Conservation (phyloP, 2,888 invertebrate genomes). For the Campoplex nolae region DNA sequence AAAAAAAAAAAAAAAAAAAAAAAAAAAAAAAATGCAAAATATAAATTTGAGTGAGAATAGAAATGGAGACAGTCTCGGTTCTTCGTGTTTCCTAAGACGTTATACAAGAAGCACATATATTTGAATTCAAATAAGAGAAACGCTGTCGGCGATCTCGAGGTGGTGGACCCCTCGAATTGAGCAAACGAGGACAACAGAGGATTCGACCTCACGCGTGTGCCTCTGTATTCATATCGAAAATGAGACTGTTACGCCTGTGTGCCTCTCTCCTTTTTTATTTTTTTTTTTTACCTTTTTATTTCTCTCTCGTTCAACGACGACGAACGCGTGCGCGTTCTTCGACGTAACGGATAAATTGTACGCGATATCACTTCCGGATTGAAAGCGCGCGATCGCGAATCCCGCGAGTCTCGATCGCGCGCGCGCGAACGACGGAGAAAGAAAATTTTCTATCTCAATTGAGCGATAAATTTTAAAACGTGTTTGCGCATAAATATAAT, state of each 20-base stretch:
- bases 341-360: conserved; percentile 74
- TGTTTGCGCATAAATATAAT: conserved; percentile 1
- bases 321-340: conserved; percentile 50
- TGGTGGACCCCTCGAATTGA: conserved; percentile 33
- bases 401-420: conserved; percentile 41
- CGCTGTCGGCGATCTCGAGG: conserved; percentile 24
- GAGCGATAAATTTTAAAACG: conserved; percentile 16
- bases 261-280: conserved; percentile 1
- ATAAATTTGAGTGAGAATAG: not conserved
- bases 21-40: not conserved
- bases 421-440: conserved; percentile 28
- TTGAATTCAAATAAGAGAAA: conserved; percentile 65
- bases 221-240: conserved; percentile 21
- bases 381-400: conserved; percentile 70
- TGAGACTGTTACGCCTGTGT: conserved; percentile 41
- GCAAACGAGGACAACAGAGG: conserved; percentile 10
- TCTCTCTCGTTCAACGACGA: conserved; percentile 31
- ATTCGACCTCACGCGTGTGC: not conserved
- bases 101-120: conserved; percentile 34
- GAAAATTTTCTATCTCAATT: conserved; percentile 35
- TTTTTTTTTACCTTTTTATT: not conserved
- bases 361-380: conserved; percentile 76
- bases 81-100: conserved; percentile 16
- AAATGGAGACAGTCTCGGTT: conserved; percentile 1
- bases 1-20: not conserved